Evolutionary conservation across 2,113 vertebrate genomes (phyloP), one percentile per base, ranked within the genome.

Genomic region (Boulengeromyrus knoepffleri): DNA sequence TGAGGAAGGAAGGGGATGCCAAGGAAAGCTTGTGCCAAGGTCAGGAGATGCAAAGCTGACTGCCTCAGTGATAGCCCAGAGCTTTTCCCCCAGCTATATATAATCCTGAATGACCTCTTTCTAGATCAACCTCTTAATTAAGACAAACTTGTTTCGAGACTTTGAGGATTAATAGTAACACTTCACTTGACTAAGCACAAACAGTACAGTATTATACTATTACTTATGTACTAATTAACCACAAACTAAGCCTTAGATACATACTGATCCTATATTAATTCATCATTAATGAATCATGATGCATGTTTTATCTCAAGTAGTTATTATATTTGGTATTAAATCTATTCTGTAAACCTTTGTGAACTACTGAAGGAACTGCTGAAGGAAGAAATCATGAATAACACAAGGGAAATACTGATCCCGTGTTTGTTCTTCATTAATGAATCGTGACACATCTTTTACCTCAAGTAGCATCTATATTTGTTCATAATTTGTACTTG

Each of bases 1-100:
- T 99, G 95, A 2, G 13, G 88, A 89, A n/a, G 91, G 3, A 62
- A n/a, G 21, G 27, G 8, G 4, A 45, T 2, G 21, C 39, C 39
- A 62, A 39, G 15, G 17, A 12, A 62, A 52, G 53, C 47, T 39
- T 39, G 27, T 56, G 36, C 1, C 31, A 53, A 62, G 56, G 19
- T n/a, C 49, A 36, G 5, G 13, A 87, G 85, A 45, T 2, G 36
- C 27, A 42, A 19, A 80, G 36, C 74, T 39, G 5, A 19, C 31
- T 80, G 74, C 31, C 31, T 80, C 74, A 80, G 74, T 17, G 15
- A 77, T 36, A 6, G 66, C 10, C 24, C 66, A 70, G 66, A 31
- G 66, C 10, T 9, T 70, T 70, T 9, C 31, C 70, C 70, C 15
- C 31, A 77, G 36, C 0, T 39, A 77, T 39, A 77, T 77, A 39